A percentile compares a stretch with the other conserved stretches of the same genome.
Conservation (phyloP, 2,888 invertebrate genomes). For the Cephus sareptanus region DNA sequence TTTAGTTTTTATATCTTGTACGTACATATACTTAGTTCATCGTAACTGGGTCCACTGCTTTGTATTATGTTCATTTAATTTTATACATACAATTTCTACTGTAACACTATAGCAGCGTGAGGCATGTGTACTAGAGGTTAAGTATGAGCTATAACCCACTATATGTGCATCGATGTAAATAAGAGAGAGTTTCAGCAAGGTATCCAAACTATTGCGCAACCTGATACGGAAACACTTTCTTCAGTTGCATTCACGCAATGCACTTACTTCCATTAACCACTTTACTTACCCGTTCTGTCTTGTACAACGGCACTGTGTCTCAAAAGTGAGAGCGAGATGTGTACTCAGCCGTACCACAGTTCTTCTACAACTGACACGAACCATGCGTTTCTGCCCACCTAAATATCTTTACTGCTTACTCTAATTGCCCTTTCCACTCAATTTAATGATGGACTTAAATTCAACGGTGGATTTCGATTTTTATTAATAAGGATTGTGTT, state of each 20-base stretch:
- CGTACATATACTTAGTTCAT: background rate
- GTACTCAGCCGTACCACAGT: slow-evolving; percentile 14
- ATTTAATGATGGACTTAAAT: background rate
- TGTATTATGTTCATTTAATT: background rate
- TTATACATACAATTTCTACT: background rate
- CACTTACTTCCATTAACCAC: slow-evolving; percentile 16
- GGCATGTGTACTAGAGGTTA: background rate
- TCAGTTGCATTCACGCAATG: slow-evolving; percentile 38
- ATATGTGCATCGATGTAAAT: background rate
- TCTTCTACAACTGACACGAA: slow-evolving; percentile 41
- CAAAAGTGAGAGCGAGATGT: slow-evolving; percentile 30
- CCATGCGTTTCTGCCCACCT: slow-evolving; percentile 36
- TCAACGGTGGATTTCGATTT: too few species aligned
- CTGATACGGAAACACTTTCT: slow-evolving; percentile 57
- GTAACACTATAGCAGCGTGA: background rate
- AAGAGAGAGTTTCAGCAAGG: background rate
- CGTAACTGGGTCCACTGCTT: background rate
- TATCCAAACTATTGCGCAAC: slow-evolving; percentile 35
- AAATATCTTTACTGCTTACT: slow-evolving; percentile 39
- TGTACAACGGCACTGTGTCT: slow-evolving; percentile 12
- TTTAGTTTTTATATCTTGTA: background rate
- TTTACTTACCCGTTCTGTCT: slow-evolving; percentile 16
- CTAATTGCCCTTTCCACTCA: slow-evolving; percentile 1
- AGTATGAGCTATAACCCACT: background rate
- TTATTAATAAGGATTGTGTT: background rate